Percentiles rank a stretch among this genome's conserved stretches.
These are phyloP conservation scores for Rhinolophus ferrumequinum DNA, from an alignment of 2,113 vertebrate genomes.

Conservation along the genomic window DNA sequence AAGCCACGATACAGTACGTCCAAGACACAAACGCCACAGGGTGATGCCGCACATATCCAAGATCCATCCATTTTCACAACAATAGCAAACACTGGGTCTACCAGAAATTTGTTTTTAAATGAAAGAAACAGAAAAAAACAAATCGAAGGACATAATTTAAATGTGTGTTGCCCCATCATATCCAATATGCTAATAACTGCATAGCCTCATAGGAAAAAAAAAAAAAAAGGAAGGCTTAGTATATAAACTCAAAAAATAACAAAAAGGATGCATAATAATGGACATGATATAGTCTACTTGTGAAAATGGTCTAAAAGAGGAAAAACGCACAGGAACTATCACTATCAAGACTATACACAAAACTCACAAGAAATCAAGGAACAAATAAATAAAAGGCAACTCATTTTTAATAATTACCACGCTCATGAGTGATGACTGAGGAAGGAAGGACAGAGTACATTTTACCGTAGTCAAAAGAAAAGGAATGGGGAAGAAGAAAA, in stretches of 20 bases:
- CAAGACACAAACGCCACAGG: constrained; percentile 83
- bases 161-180: constrained; percentile 85
- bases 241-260: constrained; percentile 64
- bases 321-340: constrained; percentile 51
- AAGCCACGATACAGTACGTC: constrained; percentile 84
- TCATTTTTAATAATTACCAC: constrained; percentile 94
- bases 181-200: constrained; percentile 87
- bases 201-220: constrained; percentile 87
- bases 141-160: constrained; percentile 58
- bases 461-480: constrained; percentile 87
- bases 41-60: constrained; percentile 80
- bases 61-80: constrained; percentile 63
- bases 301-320: constrained; percentile 57
- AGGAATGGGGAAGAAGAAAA: constrained; percentile 84
- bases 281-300: constrained; percentile 59
- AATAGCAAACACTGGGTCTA: constrained; percentile 79
- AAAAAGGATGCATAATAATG: constrained; percentile 57
- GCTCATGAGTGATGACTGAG: constrained; percentile 97
- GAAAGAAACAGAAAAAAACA: constrained; percentile 62
- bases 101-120: constrained; percentile 68
- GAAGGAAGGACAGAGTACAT: constrained; percentile 89
- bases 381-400: constrained; percentile 84
- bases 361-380: constrained; percentile 90
- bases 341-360: constrained; percentile 88
- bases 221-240: constrained; percentile 73